Base-by-base conservation (phyloP, 2,797 vertebrate species). In the Bradypus variegatus region DNA sequence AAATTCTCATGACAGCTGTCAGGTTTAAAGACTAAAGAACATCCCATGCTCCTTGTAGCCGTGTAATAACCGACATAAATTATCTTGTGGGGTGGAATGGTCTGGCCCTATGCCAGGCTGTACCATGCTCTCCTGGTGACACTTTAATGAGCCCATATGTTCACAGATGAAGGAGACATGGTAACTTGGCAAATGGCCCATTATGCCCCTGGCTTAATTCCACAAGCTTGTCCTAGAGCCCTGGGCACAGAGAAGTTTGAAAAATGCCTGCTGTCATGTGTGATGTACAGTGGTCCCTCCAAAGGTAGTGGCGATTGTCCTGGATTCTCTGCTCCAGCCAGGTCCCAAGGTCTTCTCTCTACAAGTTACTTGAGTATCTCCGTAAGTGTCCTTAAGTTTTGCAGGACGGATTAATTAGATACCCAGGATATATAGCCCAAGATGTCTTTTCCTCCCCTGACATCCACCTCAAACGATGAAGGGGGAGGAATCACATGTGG, bases 111-210 rank as follows among this genome's bases (percentile, higher is more conserved):
- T 29, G 64, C 48, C 0, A 3, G 36, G 64, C 45, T 29, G 67
- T 60, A 18, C 85, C 29, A 7, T 5, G n/a, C n/a, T 86, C 86
- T 94, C 64, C 72, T 55, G 82, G 79, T 23, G 89, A 53, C 38
- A 58, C 60, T 77, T 90, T 70, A 65, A 85, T 65, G 81, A 87
- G 82, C 81, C 85, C 70, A 29, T 89, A 83, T 96, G 93, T 73
- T 89, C 92, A 25, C 85, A 77, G 89, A 64, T 31, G 87, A 72
- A 80, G 81, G 77, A 45, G 75, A 41, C 55, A 2, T 36, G 87
- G 36, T 45, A 25, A 41, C 89, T 89, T 94, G 94, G 92, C 94
- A 36, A 0, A 5, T 27, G 73, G 90, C 62, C 69, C 60, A 15
- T 9, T 0, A 27, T 8, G 27, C 27, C 45, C 36, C 86, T 94